Percentiles rank a stretch among this genome's conserved stretches.
Evolutionary conservation across 2,888 invertebrate genomes (phyloP).

Genomic region (Eurytoma adleriae): DNA sequence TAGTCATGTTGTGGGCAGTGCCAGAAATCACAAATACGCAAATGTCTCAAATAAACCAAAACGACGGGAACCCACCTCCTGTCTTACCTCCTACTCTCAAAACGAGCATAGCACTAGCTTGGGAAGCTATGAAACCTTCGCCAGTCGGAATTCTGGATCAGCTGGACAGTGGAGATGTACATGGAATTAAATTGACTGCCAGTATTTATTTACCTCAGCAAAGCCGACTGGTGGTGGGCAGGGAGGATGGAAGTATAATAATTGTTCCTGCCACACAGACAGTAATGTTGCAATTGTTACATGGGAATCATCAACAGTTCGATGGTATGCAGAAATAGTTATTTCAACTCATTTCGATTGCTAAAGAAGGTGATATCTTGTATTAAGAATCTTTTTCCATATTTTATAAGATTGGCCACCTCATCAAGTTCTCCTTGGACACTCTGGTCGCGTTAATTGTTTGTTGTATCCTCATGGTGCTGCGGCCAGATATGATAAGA

Average conservation of each 20-base stretch:
- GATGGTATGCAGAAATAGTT: constrained; percentile 78
- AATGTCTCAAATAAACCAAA: constrained; percentile 80
- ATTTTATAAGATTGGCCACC: constrained; percentile 87
- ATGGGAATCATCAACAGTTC: constrained; percentile 89
- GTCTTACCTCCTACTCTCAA: constrained; percentile 86
- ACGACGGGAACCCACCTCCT: constrained; percentile 75
- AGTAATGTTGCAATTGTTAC: constrained; percentile 93
- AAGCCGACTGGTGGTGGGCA: constrained; percentile 94
- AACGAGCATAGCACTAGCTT: constrained; percentile 90
- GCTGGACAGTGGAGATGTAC: constrained; percentile 85
- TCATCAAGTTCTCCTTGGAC: constrained; percentile 91
- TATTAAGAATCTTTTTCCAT: background rate
- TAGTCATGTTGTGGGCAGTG: constrained; percentile 92
- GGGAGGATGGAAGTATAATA: constrained; percentile 96
- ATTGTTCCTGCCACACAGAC: constrained; percentile 97
- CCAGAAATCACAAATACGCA: constrained; percentile 87
- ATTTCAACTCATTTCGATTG: background rate
- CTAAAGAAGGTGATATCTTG: background rate
- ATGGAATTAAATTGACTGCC: constrained; percentile 89
- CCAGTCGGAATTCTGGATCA: constrained; percentile 96
- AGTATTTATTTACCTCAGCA: constrained; percentile 96
- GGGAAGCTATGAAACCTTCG: constrained; percentile 91
- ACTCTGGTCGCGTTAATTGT: constrained; percentile 95
- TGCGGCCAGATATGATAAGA: constrained; percentile 90
- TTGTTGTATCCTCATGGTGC: constrained; percentile 96